Conservation (phyloP, 2,113 vertebrate species). For the Notothenia coriiceps region DNA sequence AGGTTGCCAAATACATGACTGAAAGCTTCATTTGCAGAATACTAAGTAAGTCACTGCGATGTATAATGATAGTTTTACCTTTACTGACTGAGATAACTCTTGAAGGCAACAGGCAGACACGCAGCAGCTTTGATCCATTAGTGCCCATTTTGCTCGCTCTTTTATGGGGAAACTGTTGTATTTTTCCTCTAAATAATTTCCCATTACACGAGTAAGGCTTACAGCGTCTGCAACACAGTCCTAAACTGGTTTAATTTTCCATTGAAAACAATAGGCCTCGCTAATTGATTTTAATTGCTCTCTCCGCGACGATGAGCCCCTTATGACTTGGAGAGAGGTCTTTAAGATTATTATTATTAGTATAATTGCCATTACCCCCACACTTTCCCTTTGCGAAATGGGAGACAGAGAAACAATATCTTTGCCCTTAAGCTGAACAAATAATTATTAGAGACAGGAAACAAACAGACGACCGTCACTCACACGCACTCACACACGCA, state of each 20-base stretch:
- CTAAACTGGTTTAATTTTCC: slow-evolving; percentile 91
- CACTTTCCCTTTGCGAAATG: slow-evolving; percentile 83
- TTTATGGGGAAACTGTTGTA: slow-evolving; percentile 85
- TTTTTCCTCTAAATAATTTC: slow-evolving; percentile 94
- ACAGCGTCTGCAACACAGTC: slow-evolving; percentile 85
- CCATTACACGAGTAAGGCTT: slow-evolving; percentile 88
- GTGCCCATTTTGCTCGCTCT: slow-evolving; percentile 79
- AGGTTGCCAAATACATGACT: not conserved
- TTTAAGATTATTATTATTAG: slow-evolving; percentile 99
- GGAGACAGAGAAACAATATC: slow-evolving; percentile 87
- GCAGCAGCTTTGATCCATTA: slow-evolving; percentile 74
- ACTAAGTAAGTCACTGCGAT: not conserved
- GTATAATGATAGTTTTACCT: slow-evolving; percentile 29
- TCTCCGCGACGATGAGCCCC: slow-evolving; percentile 95
- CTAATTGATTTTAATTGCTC: slow-evolving; percentile 99
- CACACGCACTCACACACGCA: slow-evolving; percentile 36
- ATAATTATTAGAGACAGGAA: slow-evolving; percentile 99
- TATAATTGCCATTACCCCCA: slow-evolving; percentile 94
- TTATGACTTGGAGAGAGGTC: slow-evolving; percentile 99
- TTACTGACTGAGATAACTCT: slow-evolving; percentile 40
- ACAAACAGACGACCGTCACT: slow-evolving; percentile 91
- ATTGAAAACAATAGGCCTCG: slow-evolving; percentile 88
- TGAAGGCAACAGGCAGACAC: slow-evolving; percentile 69
- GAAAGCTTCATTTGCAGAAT: not conserved
- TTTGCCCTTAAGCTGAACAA: slow-evolving; percentile 98